phyloP scores from a whole-genome alignment of 2,888 invertebrate genomes.

The Petrolisthes manimaculis region DNA sequence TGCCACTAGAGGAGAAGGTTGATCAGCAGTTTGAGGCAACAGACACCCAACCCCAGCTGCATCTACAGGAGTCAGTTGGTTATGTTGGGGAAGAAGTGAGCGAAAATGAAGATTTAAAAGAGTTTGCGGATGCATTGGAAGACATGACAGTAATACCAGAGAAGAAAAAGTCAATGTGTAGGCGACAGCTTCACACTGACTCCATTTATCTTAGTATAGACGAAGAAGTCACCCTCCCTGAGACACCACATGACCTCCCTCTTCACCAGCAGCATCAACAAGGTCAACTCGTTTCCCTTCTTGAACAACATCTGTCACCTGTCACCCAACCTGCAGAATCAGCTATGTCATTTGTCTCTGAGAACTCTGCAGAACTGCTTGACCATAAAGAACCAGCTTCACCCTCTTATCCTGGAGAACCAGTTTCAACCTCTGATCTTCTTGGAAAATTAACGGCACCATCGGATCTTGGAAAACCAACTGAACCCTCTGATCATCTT shows the following conservation, averaged over 20 bases:
- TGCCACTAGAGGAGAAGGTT: not conserved
- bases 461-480: not conserved
- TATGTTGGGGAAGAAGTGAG: too few species aligned
- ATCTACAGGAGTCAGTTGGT: too few species aligned
- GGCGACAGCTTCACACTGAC: not conserved
- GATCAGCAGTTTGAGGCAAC: not conserved
- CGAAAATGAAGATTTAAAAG: not conserved
- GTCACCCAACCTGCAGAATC: not conserved
- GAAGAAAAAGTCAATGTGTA: not conserved
- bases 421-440: not conserved
- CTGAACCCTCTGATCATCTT: not conserved
- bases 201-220: conserved; percentile 21
- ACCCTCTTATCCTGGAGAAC: not conserved
- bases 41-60: too few species aligned
- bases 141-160: not conserved
- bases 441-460: not conserved
- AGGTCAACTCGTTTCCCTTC: not conserved
- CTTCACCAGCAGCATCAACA: not conserved
- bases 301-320: not conserved
- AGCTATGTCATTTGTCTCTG: not conserved
- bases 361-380: not conserved
- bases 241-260: not conserved
- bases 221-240: not conserved
- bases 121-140: conserved; percentile 15
- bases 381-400: not conserved